A percentile compares a stretch with the other conserved stretches of the same genome.
Conservation (phyloP, 2,888 invertebrate species). For the Sesamia inferens region DNA sequence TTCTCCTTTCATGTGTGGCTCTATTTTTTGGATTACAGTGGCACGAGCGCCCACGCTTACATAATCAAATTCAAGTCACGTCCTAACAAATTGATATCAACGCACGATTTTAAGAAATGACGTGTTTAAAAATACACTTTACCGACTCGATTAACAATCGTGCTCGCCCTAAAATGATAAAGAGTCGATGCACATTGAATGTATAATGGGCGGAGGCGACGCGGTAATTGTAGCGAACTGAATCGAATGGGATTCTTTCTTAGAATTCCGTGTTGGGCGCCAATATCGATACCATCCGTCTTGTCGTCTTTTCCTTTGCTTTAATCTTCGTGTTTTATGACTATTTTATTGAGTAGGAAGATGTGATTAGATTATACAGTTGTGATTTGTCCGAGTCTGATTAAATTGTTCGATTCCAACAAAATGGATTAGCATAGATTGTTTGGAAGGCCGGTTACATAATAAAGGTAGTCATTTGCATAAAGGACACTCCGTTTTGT, state of each 20-base stretch:
- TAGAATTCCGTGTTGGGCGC: conserved; percentile 65
- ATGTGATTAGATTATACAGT: conserved; percentile 44
- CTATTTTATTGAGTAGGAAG: conserved; percentile 42
- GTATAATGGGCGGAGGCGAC: conserved; percentile 62
- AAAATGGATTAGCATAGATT: conserved; percentile 39
- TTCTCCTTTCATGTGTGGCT: conserved; percentile 35
- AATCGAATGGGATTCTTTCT: conserved; percentile 62
- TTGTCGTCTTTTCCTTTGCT: conserved; percentile 50
- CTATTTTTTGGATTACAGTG: conserved; percentile 42
- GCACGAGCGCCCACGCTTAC: conserved; percentile 68
- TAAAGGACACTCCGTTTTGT: conserved; percentile 17
- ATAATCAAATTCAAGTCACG: conserved; percentile 77
- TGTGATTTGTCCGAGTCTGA: conserved; percentile 35
- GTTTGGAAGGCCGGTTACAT: conserved; percentile 26
- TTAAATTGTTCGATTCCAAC: conserved; percentile 33
- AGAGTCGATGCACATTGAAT: conserved; percentile 72
- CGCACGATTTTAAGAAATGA: conserved; percentile 83
- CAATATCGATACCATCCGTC: conserved; percentile 58
- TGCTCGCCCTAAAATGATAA: conserved; percentile 76
- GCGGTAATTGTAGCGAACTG: conserved; percentile 44
- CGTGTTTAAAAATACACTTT: conserved; percentile 81
- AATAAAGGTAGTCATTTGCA: conserved; percentile 39
- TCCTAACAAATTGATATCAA: conserved; percentile 81
- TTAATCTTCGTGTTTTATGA: conserved; percentile 49
- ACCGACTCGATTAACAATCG: conserved; percentile 75